Conservation (phyloP, 2,113 vertebrate genomes). For the Neogale vison region DNA sequence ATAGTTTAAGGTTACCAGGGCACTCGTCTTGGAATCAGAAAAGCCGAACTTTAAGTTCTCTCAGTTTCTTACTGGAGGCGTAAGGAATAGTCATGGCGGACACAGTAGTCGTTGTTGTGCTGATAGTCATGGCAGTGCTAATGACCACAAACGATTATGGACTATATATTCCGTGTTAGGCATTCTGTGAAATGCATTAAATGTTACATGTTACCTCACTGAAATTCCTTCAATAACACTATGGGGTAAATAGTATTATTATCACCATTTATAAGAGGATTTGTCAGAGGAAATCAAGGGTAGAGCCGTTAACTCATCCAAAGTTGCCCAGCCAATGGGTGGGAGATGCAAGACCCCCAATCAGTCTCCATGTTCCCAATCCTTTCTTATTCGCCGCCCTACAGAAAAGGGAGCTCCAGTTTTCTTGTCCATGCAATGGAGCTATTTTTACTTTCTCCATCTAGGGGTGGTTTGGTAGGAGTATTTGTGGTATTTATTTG, state of each 20-base stretch:
- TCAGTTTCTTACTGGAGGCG: background rate
- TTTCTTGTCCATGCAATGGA: background rate
- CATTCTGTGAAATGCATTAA: background rate
- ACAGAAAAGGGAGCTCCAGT: background rate
- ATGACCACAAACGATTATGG: background rate
- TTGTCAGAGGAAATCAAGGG: background rate
- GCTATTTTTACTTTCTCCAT: background rate
- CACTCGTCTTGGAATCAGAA: background rate
- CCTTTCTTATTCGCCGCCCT: background rate
- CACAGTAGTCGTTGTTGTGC: background rate
- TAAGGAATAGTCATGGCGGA: background rate
- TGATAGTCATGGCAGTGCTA: rapidly evolving
- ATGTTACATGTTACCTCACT: background rate
- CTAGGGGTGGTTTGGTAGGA: rapidly evolving
- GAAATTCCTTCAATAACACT: rapidly evolving
- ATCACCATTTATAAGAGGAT: background rate
- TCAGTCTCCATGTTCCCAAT: background rate
- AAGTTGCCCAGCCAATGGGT: rapidly evolving
- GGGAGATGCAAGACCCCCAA: background rate
- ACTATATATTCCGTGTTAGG: too few species aligned
- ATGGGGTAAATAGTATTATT: background rate
- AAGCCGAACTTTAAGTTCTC: background rate
- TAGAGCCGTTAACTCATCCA: background rate
- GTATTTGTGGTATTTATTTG: background rate
- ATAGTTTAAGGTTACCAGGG: background rate